A percentile compares a stretch with the other conserved stretches of the same genome.
phyloP scores from a whole-genome alignment of 2,797 vertebrate species.

The Paedocypris micromegethes region DNA sequence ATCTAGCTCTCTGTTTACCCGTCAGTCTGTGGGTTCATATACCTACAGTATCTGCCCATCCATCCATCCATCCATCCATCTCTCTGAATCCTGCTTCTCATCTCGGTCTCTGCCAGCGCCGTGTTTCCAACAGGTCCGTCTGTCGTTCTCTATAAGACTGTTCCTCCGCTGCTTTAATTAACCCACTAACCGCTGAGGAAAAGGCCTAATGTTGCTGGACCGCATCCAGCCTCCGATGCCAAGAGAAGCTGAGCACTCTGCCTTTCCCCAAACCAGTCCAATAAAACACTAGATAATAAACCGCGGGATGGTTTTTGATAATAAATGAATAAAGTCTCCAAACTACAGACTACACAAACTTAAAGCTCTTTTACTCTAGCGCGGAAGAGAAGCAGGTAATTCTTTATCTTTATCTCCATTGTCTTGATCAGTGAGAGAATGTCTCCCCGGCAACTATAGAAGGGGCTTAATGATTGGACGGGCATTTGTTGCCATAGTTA shows the following conservation, averaged over 20 bases:
- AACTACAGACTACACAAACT: background rate
- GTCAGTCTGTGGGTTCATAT: no score
- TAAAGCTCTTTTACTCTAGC: constrained; percentile 1
- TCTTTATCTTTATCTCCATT: constrained; percentile 51
- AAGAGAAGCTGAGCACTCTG: background rate
- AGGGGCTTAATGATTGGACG: constrained; percentile 71
- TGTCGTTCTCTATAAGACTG: constrained; percentile 12
- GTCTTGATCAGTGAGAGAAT: constrained; percentile 58
- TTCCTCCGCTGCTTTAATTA: constrained; percentile 5
- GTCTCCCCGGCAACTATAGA: constrained; percentile 74
- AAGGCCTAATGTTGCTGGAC: constrained; percentile 9
- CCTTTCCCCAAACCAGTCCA: background rate
- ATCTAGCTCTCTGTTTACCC: no score
- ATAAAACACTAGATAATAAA: background rate
- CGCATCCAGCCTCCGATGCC: background rate
- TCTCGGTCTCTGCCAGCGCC: constrained; percentile 11
- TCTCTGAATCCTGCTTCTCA: background rate
- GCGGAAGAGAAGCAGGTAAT: constrained; percentile 36
- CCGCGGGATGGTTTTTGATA: background rate
- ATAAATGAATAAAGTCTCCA: no score
- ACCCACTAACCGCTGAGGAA: constrained; percentile 15
- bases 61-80: no score
- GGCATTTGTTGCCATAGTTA: constrained; percentile 74
- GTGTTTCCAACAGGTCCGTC: background rate
- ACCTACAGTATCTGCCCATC: no score